Evolutionary conservation across 2,797 vertebrate species (phyloP).

Genomic region (Jordanella pulchra): DNA sequence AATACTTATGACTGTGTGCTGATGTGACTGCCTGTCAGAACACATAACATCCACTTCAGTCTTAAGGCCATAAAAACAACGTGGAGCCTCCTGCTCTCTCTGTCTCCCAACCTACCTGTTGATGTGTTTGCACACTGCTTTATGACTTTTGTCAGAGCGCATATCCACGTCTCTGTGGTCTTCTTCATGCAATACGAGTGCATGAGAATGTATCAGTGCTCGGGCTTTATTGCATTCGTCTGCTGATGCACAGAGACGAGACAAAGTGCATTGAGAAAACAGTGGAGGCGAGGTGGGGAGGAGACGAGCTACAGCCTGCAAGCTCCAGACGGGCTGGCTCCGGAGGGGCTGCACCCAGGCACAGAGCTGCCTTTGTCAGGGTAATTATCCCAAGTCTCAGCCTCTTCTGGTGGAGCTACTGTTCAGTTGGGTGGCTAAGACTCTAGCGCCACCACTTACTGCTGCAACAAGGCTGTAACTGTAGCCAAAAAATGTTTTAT

Average conservation of each 20-base stretch:
- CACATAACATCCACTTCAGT: conserved; percentile 57
- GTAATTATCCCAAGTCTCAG: conserved; percentile 93
- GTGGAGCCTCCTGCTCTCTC: conserved; percentile 74
- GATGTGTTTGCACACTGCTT: conserved; percentile 19
- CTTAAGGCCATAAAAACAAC: conserved; percentile 76
- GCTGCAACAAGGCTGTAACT: conserved; percentile 43
- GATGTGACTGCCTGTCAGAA: conserved; percentile 41
- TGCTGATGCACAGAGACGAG: conserved; percentile 63
- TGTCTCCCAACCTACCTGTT: conserved; percentile 46
- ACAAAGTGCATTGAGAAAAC: conserved; percentile 92
- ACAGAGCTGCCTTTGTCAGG: conserved; percentile 99
- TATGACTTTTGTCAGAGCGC: conserved; percentile 25
- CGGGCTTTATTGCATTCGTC: conserved; percentile 28
- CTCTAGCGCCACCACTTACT: conserved; percentile 71
- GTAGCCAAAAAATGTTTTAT: conserved; percentile 19
- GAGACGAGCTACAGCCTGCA: conserved; percentile 90
- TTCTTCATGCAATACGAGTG: conserved; percentile 22
- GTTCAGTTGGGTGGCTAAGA: conserved; percentile 51
- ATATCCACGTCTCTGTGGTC: conserved; percentile 6
- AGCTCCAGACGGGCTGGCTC: conserved; percentile 99
- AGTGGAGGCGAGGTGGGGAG: conserved; percentile 67
- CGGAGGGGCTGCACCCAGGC: conserved; percentile 89
- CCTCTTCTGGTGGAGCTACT: conserved; percentile 81
- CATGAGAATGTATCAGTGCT: conserved; percentile 16
- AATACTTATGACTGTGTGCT: conserved; percentile 6